Conservation (phyloP, 2,888 invertebrate species). For the Galerucella calmariensis region DNA sequence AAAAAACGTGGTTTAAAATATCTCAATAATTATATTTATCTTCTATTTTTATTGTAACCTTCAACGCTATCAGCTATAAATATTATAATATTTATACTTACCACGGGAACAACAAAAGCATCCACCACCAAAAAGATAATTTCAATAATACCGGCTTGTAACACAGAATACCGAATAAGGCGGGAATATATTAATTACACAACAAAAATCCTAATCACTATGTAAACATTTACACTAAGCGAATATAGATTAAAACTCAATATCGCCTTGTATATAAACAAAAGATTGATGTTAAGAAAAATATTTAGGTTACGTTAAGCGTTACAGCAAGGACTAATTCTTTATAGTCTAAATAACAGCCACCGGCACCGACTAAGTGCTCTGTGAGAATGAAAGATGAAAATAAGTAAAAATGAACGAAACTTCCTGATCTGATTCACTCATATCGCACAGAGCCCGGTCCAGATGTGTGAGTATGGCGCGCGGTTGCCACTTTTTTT, state of each 20-base stretch:
- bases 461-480: conserved; percentile 28
- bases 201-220: conserved; percentile 9
- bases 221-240: neutral
- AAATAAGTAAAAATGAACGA: conserved; percentile 10
- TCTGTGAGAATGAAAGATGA: conserved; percentile 12
- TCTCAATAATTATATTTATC: neutral
- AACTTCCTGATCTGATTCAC: conserved; percentile 21
- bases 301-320: neutral
- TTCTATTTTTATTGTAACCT: neutral
- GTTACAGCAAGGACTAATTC: neutral
- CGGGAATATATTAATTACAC: conserved; percentile 1
- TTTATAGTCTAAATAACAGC: neutral
- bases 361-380: neutral
- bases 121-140: neutral
- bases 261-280: conserved; percentile 2
- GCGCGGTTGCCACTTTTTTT: conserved; percentile 21
- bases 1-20: too few relatives aligned
- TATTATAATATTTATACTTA: neutral
- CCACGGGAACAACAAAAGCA: neutral
- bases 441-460: conserved; percentile 22
- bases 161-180: neutral
- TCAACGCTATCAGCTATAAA: neutral
- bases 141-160: neutral
- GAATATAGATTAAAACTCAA: neutral
- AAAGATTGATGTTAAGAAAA: neutral